Evolutionary conservation across 2,797 vertebrate genomes (phyloP), one percentile per base, ranked within the genome.

Genomic region (Esox masquinongy): DNA sequence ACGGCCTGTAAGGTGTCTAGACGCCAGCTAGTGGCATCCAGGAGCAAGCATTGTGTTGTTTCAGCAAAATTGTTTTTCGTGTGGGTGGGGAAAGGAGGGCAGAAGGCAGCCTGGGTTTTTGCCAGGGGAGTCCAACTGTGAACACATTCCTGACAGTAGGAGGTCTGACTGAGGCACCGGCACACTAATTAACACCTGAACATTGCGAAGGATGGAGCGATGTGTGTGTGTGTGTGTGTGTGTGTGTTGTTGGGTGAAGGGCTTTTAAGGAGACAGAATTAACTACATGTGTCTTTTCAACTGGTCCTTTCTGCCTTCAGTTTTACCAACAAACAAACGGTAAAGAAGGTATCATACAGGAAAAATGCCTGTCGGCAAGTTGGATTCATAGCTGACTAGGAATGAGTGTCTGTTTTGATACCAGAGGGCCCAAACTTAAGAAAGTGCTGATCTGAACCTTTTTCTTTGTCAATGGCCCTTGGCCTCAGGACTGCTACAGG

Each of bases 371-470:
- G 36, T 70, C 79, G 77, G 88, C 87, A 85, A 85, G n/a, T 26
- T 53, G 43, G 49, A 51, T 31, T 74, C 67, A n/a, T 74, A 63
- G 67, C 11, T 64, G 43, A 16, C 22, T 66, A 24, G 16, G 36
- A 68, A 50, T 22, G 15, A 36, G 61, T 36, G 14, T 70, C 31
- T 26, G 49, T 53, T 72, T 66, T 67, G 84, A 83, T 83, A 88
- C 86, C 81, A 80, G 79, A 86, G 87, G 87, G 84, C 68, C 76
- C 63, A 70, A 83, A 84, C 68, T 51, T 75, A 78, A 81, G 72
- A 89, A 91, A 88, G 63, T 90, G 91, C 91, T 91, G 92, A 92
- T 89, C 83, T 78, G 84, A 88, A 84, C 53, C 53, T 56, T 19
- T 70, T 80, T 86, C 82, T 84, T 87, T 86, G 85, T 80, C 87